A percentile compares a stretch with the other conserved stretches of the same genome.
These are phyloP conservation scores for Andrena bucephala DNA, from an alignment of 2,888 invertebrate genomes.

Conservation along the genomic window DNA sequence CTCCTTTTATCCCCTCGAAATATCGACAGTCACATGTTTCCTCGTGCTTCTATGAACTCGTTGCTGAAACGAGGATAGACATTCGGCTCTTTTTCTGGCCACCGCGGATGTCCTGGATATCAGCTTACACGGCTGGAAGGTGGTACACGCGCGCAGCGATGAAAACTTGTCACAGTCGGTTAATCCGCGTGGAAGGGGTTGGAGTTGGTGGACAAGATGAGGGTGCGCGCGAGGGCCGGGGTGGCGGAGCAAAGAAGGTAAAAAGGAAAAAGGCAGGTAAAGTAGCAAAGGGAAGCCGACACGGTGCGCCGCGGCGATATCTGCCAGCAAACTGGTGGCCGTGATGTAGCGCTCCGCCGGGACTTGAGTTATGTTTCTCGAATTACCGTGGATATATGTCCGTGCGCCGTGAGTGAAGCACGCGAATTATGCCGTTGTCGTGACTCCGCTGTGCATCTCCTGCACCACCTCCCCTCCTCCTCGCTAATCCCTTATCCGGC, in stretches of 20 bases:
- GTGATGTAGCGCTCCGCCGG: constrained; percentile 66
- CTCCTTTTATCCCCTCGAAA: background rate
- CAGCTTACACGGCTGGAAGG: constrained; percentile 39
- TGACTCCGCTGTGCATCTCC: constrained; percentile 28
- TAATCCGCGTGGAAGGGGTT: constrained; percentile 36
- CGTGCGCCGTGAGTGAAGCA: constrained; percentile 59
- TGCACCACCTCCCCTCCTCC: constrained; percentile 5
- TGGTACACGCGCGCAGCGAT: constrained; percentile 26
- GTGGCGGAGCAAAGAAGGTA: constrained; percentile 18
- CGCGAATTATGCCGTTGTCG: constrained; percentile 62
- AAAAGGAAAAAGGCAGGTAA: constrained; percentile 61
- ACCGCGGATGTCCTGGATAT: constrained; percentile 12
- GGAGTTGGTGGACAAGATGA: constrained; percentile 39
- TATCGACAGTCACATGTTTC: background rate
- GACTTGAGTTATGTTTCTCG: constrained; percentile 74
- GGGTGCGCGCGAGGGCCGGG: constrained; percentile 20
- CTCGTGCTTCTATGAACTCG: background rate
- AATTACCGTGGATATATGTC: constrained; percentile 68
- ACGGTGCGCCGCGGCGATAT: constrained; percentile 64
- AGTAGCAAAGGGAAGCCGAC: constrained; percentile 73
- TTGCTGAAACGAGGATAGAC: constrained; percentile 8
- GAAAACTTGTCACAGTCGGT: constrained; percentile 62
- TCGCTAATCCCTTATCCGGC: constrained; percentile 27
- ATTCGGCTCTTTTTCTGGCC: background rate
- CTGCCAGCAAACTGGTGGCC: constrained; percentile 68